A percentile compares a stretch with the other conserved stretches of the same genome.
Evolutionary conservation across 2,113 vertebrate species (phyloP).

Genomic region (Nyctereutes procyonoides): DNA sequence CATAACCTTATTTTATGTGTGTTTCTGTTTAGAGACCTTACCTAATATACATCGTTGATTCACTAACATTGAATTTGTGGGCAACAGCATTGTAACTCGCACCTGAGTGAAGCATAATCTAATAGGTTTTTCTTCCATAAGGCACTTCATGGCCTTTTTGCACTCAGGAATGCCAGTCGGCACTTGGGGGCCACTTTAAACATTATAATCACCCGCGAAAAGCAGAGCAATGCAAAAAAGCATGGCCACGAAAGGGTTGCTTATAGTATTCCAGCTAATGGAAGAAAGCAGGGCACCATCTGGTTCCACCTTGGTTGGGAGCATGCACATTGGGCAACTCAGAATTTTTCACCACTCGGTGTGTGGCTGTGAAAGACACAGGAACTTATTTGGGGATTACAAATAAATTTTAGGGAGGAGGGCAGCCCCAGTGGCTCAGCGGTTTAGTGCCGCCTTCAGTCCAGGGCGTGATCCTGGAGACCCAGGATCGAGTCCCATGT

Average conservation of each 20-base stretch:
- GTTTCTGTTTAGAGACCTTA: neutral
- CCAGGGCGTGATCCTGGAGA: no score
- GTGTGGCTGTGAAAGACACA: neutral
- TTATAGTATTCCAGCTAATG: neutral
- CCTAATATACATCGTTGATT: neutral
- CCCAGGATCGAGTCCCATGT: no score
- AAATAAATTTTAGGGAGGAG: neutral
- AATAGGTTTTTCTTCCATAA: neutral
- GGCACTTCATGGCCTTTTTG: neutral
- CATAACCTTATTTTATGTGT: no score
- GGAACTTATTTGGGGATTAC: neutral
- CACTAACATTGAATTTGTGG: neutral
- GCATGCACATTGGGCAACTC: neutral
- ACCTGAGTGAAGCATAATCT: neutral
- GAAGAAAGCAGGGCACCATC: neutral
- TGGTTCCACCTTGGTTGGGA: neutral
- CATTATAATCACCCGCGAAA: neutral
- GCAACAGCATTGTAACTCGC: neutral
- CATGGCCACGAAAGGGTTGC: neutral
- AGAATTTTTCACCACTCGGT: neutral
- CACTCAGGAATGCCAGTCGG: neutral
- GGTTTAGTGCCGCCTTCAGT: no score
- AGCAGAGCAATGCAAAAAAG: neutral
- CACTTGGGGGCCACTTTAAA: neutral
- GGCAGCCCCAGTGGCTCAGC: no score